Evolutionary conservation across 2,888 invertebrate species (phyloP), one percentile per base, ranked within the genome.

Genomic region (Punctoribates punctum): DNA sequence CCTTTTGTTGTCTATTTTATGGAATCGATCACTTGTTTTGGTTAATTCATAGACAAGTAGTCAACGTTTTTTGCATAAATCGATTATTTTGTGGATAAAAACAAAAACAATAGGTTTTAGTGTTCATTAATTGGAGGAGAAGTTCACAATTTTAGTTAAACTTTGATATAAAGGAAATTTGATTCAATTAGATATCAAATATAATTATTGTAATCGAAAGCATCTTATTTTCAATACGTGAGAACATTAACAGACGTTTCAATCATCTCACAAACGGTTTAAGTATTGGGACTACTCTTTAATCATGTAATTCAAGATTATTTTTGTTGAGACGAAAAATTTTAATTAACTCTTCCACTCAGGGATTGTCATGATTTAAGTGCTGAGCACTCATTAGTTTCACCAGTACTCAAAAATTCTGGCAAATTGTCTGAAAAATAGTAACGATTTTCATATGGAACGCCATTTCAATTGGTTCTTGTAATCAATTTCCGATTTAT

Each of bases 151-250:
- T 51, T 51, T 51, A 20, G n/a, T 20, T n/a, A 51, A 51, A 20
- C 20, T n/a, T n/a, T 51, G 2, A 51, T n/a, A 5, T 34, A 51
- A 20, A n/a, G 51, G n/a, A 20, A 9, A n/a, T 51, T 51, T 51
- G 20, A 51, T 51, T 51, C 20, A 51, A 51, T 51, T 20, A 51
- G 51, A 51, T 51, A 20, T 51, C 51, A 51, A 51, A 51, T 20
- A 51, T 42, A 42, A 42, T 42, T 42, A 51, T 51, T n/a, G 51
- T 51, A 20, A 51, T 51, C 51, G n/a, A n/a, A 51, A 51, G 2
- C 51, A 51, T 20, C 51, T 51, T 51, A 51, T 20, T 51, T 51
- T n/a, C 51, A 51, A 51, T 51, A n/a, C 51, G 51, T 51, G 51
- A 51, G 51, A 51, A 42, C 42, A 42, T 42, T 42, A 42, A 42